Base-by-base conservation (phyloP, 2,113 vertebrate genomes). In the Leptocoma aspasia region DNA sequence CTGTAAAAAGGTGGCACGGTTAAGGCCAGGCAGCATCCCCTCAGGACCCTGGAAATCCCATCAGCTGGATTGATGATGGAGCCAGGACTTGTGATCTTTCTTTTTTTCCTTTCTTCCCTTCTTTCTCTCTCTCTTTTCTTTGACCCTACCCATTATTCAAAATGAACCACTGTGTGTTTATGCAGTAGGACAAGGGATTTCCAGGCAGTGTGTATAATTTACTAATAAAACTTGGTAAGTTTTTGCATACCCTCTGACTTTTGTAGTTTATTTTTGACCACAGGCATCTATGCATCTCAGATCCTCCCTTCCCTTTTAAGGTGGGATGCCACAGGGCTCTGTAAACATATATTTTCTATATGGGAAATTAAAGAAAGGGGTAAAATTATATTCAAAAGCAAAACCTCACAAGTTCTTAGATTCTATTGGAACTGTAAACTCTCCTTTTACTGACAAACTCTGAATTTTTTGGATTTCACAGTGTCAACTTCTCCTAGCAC, bases 1-100 rank as follows among this genome's bases (percentile, higher is more conserved):
- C 63, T 63, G 23, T 35, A 13, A 68, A 60, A 47, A 27, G 8
- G 4, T 42, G 35, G 4, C 20, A 30, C 31, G 14, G 26, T 33
- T 41, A 69, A 54, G 31, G 18, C 31, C 4, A 2, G 27, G 26
- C 3, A 31, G 22, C 28, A 30, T 17, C 4, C 17, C 22, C 26
- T 26, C 15, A 76, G 30, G 12, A 54, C n/a, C 20, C 21, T 47
- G 30, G 30, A 31, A 24, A 82, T 7, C 5, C 7, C 41, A 23
- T 23, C 41, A 56, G 15, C 47, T 42, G 35, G 6, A 49, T 69
- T 0, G 0, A 5, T 0, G 0, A 3, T 63, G 54, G 11, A 49
- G 15, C 21, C 54, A 69, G 18, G 71, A 33, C 26, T 31, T 27
- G 12, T 27, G 31, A 27, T 37, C 30, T 49, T 49, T 21, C 10